Base-by-base conservation (phyloP, 2,113 vertebrate genomes). In the Epinephelus moara region DNA sequence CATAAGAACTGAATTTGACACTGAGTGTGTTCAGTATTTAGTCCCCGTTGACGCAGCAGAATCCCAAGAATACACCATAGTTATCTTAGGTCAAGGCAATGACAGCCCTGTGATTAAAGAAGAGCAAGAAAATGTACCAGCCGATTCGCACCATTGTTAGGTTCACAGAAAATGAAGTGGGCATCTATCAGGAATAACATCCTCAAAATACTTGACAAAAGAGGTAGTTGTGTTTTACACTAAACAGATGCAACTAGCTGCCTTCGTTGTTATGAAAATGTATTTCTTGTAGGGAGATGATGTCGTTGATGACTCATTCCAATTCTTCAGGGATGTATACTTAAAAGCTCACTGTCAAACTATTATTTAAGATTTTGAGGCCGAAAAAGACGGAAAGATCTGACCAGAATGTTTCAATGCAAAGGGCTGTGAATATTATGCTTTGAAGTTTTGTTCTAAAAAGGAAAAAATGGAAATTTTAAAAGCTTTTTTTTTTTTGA, bases 61-160 rank as follows among this genome's bases (percentile, higher is more conserved):
- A 33, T 33, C 33, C 33, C 18, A 23, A 4, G 49, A 1, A 42
- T 64, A 63, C 49, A 30, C 57, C n/a, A 18, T 70, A 11, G 1
- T 63, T 6, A 56, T 27, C 12, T 3, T 21, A 12, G 15, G 18
- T 56, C 14, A 68, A 13, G 13, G 8, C 12, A 30, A 21, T 21
- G 64, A 63, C n/a, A 45, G 3, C 23, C 2, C 55, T 9, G 8
- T 6, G 10, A 59, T 81, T 25, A 66, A 55, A 78, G 56, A 81
- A 33, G 64, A 78, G 74, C 56, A 60, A 25, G 42, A 80, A 25
- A 4, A 69, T 57, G 19, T 76, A 45, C 50, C 60, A 14, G 3
- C 12, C 52, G 61, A 62, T 19, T 52, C 23, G 1, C 25, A 59
- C 17, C 11, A 23, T 60, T 4, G 4, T 15, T 13, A 5, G 27